Conservation (phyloP, 2,888 invertebrate genomes). For the Podabrus alpinus region DNA sequence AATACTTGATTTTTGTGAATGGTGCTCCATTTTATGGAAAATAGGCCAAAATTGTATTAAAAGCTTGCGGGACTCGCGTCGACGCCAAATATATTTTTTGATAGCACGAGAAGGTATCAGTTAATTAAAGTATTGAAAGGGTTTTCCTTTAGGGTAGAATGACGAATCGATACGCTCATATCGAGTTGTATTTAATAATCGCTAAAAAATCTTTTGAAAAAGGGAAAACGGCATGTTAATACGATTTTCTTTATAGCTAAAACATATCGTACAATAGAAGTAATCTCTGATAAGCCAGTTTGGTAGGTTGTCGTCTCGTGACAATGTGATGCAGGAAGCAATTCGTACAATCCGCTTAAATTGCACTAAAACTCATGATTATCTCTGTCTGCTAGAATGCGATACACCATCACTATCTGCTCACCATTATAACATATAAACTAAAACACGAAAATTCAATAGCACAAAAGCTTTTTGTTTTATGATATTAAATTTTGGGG, state of each 20-base stretch:
- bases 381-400: constrained; percentile 23
- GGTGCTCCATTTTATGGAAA: neutral
- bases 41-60: neutral
- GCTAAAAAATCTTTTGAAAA: neutral
- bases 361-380: constrained; percentile 21
- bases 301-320: constrained; percentile 24
- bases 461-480: constrained; percentile 23
- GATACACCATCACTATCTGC: constrained; percentile 16
- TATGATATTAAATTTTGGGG: constrained; percentile 4
- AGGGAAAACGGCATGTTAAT: neutral
- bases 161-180: neutral
- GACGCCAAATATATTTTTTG: neutral
- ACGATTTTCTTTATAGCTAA: neutral
- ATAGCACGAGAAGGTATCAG: neutral
- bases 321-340: constrained; percentile 25
- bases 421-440: constrained; percentile 12
- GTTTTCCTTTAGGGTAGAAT: neutral
- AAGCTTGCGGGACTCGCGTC: neutral
- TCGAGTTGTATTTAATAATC: neutral
- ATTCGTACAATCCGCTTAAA: constrained; percentile 26
- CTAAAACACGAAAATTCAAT: constrained; percentile 23
- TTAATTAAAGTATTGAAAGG: neutral
- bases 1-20: neutral
- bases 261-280: constrained; percentile 13
- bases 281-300: constrained; percentile 26